A percentile compares a stretch with the other conserved stretches of the same genome.
Evolutionary conservation across 2,888 invertebrate genomes (phyloP).

Genomic region (Silvanus unidentatus): DNA sequence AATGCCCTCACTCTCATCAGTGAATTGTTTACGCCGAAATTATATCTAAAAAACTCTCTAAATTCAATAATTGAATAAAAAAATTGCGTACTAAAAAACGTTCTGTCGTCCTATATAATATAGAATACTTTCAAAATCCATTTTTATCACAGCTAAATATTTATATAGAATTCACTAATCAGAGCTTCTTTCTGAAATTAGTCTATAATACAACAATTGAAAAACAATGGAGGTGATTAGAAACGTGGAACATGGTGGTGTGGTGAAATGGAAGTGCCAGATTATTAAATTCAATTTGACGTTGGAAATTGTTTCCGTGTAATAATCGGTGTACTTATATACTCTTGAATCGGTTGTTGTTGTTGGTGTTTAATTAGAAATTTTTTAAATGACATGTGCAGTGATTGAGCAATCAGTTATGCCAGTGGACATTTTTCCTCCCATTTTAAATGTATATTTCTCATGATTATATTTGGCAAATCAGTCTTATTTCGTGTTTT

Average conservation of each 20-base stretch:
- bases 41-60: background rate
- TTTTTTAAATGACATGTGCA: conserved; percentile 1
- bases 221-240: background rate
- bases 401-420: conserved; percentile 34
- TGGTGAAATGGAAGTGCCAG: background rate
- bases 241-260: background rate
- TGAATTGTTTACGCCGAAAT: background rate
- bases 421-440: conserved; percentile 23
- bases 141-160: conserved; percentile 6
- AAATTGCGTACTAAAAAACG: too few relatives aligned
- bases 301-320: too few relatives aligned
- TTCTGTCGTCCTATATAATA: too few relatives aligned
- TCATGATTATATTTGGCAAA: conserved; percentile 24
- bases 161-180: conserved; percentile 6
- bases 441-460: too few relatives aligned
- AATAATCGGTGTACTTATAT: background rate
- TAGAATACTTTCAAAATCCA: too few relatives aligned
- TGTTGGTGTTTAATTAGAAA: background rate
- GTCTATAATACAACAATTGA: too few relatives aligned
- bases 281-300: too few relatives aligned
- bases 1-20: too few relatives aligned
- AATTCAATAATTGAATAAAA: too few relatives aligned
- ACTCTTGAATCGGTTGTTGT: background rate
- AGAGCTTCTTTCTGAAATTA: conserved; percentile 1
- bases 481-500: conserved; percentile 33